phyloP scores from a whole-genome alignment of 2,888 invertebrate species.

The Synergus itoensis region DNA sequence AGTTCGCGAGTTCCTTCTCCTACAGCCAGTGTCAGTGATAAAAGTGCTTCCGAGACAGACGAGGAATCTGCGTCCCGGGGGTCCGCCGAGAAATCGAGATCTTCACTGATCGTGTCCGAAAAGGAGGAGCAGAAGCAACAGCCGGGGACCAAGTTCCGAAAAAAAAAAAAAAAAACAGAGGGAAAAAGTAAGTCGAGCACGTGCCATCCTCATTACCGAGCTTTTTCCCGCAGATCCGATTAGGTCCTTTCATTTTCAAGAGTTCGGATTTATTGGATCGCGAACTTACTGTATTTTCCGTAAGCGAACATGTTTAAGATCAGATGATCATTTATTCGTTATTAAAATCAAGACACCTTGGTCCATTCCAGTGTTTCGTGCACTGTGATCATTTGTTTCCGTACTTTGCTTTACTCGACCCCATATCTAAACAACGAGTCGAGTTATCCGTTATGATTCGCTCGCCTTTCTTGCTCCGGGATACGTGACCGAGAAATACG shows the following conservation, averaged over 20 bases:
- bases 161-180: slow-evolving; percentile 13
- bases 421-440: slow-evolving; percentile 54
- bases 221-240: neutral
- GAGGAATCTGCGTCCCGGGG: neutral
- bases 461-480: slow-evolving; percentile 52
- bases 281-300: neutral
- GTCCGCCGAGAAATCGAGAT: neutral
- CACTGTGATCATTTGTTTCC: neutral
- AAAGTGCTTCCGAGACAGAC: slow-evolving; percentile 1
- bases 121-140: slow-evolving; percentile 6
- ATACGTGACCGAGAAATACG: slow-evolving; percentile 47
- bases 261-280: neutral
- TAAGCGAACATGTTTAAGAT: neutral
- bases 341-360: neutral
- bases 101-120: slow-evolving; percentile 9
- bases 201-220: slow-evolving; percentile 27
- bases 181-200: slow-evolving; percentile 46
- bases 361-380: neutral
- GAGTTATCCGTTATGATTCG: slow-evolving; percentile 55
- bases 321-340: neutral
- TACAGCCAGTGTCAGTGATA: slow-evolving; percentile 25
- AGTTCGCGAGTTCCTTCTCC: slow-evolving; percentile 25
- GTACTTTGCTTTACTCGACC: slow-evolving; percentile 47
- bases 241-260: neutral
- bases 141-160: slow-evolving; percentile 13